Conservation (phyloP, 2,888 invertebrate genomes). For the Acleris laterana region DNA sequence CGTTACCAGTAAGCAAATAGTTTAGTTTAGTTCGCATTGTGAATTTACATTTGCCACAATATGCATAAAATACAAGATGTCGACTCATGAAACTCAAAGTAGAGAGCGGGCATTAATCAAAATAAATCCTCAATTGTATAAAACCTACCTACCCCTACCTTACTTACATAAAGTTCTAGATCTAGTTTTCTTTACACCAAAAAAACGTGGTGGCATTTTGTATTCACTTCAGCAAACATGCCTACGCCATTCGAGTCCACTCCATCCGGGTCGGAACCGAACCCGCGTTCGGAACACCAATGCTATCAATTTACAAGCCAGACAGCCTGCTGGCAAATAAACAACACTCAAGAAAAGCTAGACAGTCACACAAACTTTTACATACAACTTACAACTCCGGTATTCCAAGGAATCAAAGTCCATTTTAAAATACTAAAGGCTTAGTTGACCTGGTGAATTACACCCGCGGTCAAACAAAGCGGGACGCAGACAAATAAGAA, state of each 20-base stretch:
- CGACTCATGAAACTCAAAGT: no score
- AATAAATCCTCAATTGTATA: no score
- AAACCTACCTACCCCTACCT: no score
- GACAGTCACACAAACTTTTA: slow-evolving; percentile 23
- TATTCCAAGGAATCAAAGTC: background rate
- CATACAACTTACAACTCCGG: background rate
- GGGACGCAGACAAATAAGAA: slow-evolving; percentile 57
- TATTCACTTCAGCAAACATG: no score
- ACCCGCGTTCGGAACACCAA: slow-evolving; percentile 28
- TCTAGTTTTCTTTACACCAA: no score
- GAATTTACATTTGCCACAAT: no score
- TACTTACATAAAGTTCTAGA: no score
- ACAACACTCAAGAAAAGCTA: slow-evolving; percentile 40
- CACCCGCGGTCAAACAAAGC: slow-evolving; percentile 48
- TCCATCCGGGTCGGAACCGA: slow-evolving; percentile 11
- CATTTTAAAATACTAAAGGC: background rate
- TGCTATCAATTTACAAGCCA: slow-evolving; percentile 62
- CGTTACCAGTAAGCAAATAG: no score
- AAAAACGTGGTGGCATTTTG: no score
- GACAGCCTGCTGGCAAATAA: slow-evolving; percentile 52
- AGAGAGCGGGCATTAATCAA: no score
- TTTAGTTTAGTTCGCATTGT: no score
- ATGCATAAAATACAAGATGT: no score
- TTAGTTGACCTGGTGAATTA: slow-evolving; percentile 19
- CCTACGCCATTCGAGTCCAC: background rate